Conservation (phyloP, 2,888 invertebrate species). For the Spatulosminthurus flaviceps region DNA sequence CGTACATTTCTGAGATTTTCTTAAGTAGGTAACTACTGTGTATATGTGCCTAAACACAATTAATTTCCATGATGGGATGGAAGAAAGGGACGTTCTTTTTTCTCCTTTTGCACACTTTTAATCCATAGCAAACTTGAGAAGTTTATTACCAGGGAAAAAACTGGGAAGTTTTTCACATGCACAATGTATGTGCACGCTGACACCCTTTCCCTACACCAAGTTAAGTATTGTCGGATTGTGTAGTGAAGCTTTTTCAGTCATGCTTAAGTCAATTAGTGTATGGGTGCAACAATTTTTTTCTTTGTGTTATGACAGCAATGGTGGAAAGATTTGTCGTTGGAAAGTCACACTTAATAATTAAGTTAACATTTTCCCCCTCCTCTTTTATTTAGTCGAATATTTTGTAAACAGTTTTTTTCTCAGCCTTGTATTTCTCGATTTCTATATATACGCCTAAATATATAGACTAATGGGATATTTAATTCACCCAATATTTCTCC, state of each 20-base stretch:
- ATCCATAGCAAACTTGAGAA: background rate
- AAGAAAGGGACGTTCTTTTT: background rate
- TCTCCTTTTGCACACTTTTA: background rate
- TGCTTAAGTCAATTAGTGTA: constrained; percentile 6
- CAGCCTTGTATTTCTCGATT: too few species aligned
- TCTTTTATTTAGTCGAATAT: too few species aligned
- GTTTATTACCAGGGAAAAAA: constrained; percentile 9
- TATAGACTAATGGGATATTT: too few species aligned
- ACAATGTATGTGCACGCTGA: too few species aligned
- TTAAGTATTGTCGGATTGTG: too few species aligned
- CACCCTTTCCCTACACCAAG: too few species aligned
- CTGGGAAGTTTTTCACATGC: too few species aligned
- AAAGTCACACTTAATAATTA: constrained; percentile 1
- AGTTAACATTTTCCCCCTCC: background rate
- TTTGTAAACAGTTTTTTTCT: too few species aligned
- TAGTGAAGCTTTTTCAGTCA: background rate
- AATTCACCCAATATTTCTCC: too few species aligned
- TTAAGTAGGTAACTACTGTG: too few species aligned
- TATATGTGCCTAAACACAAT: background rate
- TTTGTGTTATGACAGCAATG: background rate
- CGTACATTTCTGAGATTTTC: too few species aligned
- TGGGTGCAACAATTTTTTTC: background rate
- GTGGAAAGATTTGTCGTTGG: background rate
- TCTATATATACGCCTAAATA: too few species aligned
- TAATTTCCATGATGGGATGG: background rate